Conservation (phyloP, 2,797 vertebrate species). For the Chiloscyllium punctatum region DNA sequence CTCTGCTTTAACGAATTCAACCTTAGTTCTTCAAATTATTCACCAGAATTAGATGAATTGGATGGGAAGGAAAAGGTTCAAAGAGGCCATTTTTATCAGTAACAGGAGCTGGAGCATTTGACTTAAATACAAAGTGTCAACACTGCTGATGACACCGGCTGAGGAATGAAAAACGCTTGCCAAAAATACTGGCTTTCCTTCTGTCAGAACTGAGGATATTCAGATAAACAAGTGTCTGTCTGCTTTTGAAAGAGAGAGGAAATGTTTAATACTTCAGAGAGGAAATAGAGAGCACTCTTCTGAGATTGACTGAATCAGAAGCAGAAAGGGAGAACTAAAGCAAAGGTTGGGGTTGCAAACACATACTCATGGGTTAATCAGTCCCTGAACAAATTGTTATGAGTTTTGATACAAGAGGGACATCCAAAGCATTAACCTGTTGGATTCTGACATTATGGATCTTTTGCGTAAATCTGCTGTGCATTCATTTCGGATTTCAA, state of each 20-base stretch:
- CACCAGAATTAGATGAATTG: background rate
- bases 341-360: background rate
- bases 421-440: background rate
- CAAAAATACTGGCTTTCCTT: background rate
- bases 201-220: background rate
- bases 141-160: background rate
- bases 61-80: background rate
- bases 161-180: background rate
- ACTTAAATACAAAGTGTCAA: background rate
- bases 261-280: background rate
- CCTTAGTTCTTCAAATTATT: too few relatives aligned
- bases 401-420: background rate
- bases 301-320: background rate
- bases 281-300: background rate
- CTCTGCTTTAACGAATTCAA: too few relatives aligned
- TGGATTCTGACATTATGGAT: background rate
- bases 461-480: background rate
- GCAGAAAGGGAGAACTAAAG: background rate
- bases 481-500: background rate
- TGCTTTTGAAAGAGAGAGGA: background rate
- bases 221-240: background rate
- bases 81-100: background rate
- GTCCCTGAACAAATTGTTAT: too few relatives aligned
- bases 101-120: background rate
- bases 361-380: background rate